Evolutionary conservation across 2,113 vertebrate species (phyloP), one percentile per base, ranked within the genome.

Genomic region (Elanus axillaris): DNA sequence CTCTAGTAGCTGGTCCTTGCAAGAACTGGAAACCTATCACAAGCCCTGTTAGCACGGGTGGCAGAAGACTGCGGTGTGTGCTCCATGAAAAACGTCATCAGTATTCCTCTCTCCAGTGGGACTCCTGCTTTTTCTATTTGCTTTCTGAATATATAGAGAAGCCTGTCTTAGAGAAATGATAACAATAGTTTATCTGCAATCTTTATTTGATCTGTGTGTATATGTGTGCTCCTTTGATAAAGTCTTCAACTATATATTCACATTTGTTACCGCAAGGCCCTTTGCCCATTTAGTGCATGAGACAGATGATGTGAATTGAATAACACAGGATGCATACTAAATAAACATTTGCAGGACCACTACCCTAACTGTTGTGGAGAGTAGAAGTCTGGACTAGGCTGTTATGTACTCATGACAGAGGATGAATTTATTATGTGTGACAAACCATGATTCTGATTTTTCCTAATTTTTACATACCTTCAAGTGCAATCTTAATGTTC

Each of bases 261-360:
- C 6, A 22, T 88, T 84, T 84, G 10, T 84, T 68, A 36, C 19
- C 0, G 2, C 26, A 63, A 73, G 23, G 38, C 19, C 23, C 13
- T 90, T 86, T 88, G 20, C 13, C 26, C 5, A 16, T 11, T 68
- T 43, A 47, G 20, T 23, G 21, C 13, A 43, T 8, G 63, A 67
- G 22, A 22, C 0, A 0, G 23, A 63, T 16, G 9, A 6, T 73
- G 7, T 92, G 43, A 74, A 43, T 25, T 63, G 34, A 93, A 17
- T 52, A 85, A 59, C 0, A 0, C 19, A 45, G 5, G 14, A 10
- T 83, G 22, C 1, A 0, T 60, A 34, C 19, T 43, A 48, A 71
- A 59, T 16, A 11, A 80, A 48, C 6, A 4, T 16, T 31, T 79
- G 16, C 38, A 86, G 71, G 71, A 73, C 5, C 40, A 58, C 23